These are phyloP conservation scores for Notothenia coriiceps DNA, from an alignment of 2,113 vertebrate genomes.

Conservation along the genomic window DNA sequence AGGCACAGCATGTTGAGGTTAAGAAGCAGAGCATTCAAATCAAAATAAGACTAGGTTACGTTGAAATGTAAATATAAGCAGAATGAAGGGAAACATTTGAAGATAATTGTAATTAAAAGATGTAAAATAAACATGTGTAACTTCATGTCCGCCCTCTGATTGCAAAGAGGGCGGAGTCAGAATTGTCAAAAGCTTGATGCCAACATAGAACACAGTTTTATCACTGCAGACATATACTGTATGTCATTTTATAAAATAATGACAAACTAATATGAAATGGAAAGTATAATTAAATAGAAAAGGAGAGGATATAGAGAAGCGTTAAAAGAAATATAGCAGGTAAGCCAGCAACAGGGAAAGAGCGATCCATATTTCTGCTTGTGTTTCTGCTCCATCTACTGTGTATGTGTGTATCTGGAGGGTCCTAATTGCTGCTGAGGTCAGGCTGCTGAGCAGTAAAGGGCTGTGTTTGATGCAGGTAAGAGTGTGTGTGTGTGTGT, in stretches of 20 bases:
- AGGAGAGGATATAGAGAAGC: constrained; percentile 12
- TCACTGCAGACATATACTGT: neutral
- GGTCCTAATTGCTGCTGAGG: constrained; percentile 80
- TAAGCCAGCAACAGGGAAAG: constrained; percentile 21
- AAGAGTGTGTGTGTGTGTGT: constrained; percentile 57
- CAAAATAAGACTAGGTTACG: too few relatives aligned
- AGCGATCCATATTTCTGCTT: constrained; percentile 42
- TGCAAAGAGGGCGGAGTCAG: neutral
- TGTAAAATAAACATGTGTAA: too few relatives aligned
- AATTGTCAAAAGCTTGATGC: neutral
- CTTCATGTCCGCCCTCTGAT: too few relatives aligned
- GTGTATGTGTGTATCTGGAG: constrained; percentile 79
- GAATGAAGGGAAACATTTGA: too few relatives aligned
- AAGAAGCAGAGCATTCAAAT: neutral
- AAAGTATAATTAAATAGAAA: constrained; percentile 30
- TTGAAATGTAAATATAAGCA: too few relatives aligned
- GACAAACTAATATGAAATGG: neutral
- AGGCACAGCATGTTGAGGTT: neutral
- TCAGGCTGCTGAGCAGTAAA: constrained; percentile 78
- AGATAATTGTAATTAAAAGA: too few relatives aligned
- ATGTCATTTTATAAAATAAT: neutral
- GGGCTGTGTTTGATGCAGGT: constrained; percentile 80
- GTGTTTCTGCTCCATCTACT: constrained; percentile 61
- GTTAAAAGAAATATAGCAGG: neutral
- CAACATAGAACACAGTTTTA: neutral